Conservation (phyloP, 2,113 vertebrate species). For the Tupaia chinensis region DNA sequence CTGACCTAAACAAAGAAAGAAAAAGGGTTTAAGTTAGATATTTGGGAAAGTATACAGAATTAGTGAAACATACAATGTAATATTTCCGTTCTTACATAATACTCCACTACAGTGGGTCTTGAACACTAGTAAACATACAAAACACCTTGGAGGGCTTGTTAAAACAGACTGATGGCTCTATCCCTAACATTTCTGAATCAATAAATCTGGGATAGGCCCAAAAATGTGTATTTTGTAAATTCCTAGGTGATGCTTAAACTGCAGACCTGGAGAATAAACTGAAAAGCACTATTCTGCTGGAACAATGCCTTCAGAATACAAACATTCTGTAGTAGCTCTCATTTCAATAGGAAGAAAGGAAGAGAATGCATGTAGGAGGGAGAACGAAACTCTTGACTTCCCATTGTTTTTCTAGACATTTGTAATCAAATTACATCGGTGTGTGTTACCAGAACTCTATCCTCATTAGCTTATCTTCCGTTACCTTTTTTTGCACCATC, state of each 20-base stretch:
- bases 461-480: background rate
- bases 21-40: constrained; percentile 37
- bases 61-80: background rate
- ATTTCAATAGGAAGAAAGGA: background rate
- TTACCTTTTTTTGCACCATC: background rate
- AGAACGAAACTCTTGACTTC: background rate
- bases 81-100: background rate
- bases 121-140: background rate
- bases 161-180: background rate
- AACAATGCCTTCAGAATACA: background rate
- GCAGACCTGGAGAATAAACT: background rate
- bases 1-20: constrained; percentile 87
- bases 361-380: fast-evolving
- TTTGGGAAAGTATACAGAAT: background rate
- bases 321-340: background rate
- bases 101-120: background rate
- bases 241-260: background rate
- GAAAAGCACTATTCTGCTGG: background rate
- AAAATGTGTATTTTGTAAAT: background rate
- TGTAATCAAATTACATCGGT: background rate
- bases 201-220: background rate
- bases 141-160: background rate
- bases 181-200: background rate
- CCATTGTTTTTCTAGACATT: background rate
- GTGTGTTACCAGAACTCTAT: background rate